Conservation (phyloP, 2,797 vertebrate species). For the Urosaurus nigricauda region DNA sequence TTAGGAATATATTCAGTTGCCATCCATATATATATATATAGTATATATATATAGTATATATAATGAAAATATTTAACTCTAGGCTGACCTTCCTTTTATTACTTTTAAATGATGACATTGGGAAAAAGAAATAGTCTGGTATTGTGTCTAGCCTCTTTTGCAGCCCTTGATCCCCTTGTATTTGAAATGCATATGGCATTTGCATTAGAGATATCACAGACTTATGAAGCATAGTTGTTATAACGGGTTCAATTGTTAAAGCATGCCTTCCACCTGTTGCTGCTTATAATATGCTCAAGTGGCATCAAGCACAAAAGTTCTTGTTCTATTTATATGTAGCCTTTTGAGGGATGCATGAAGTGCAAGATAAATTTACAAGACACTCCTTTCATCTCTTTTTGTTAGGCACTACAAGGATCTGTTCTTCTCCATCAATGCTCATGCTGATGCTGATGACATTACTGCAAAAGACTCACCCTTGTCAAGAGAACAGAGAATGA, state of each 20-base stretch:
- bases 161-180: slow-evolving; percentile 56
- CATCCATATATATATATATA: slow-evolving; percentile 33
- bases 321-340: slow-evolving; percentile 66
- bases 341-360: slow-evolving; percentile 59
- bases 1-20: slow-evolving; percentile 58
- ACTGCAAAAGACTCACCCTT: slow-evolving; percentile 35
- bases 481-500: neutral
- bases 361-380: slow-evolving; percentile 64
- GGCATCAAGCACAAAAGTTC: slow-evolving; percentile 64
- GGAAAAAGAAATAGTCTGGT: slow-evolving; percentile 7
- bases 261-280: slow-evolving; percentile 74
- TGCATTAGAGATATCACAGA: slow-evolving; percentile 71
- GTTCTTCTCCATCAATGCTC: slow-evolving; percentile 48
- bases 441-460: slow-evolving; percentile 41
- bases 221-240: slow-evolving; percentile 56
- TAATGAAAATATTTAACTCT: slow-evolving; percentile 42
- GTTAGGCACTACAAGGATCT: slow-evolving; percentile 32
- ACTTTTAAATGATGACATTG: slow-evolving; percentile 51
- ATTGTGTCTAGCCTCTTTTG: slow-evolving; percentile 66
- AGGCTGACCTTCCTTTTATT: slow-evolving; percentile 17
- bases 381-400: slow-evolving; percentile 58
- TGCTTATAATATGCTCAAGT: slow-evolving; percentile 68
- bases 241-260: slow-evolving; percentile 61
- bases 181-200: slow-evolving; percentile 73
- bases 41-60: slow-evolving; percentile 17